These are phyloP conservation scores for Alectura lathami DNA, from an alignment of 2,113 vertebrate genomes.

Conservation along the genomic window DNA sequence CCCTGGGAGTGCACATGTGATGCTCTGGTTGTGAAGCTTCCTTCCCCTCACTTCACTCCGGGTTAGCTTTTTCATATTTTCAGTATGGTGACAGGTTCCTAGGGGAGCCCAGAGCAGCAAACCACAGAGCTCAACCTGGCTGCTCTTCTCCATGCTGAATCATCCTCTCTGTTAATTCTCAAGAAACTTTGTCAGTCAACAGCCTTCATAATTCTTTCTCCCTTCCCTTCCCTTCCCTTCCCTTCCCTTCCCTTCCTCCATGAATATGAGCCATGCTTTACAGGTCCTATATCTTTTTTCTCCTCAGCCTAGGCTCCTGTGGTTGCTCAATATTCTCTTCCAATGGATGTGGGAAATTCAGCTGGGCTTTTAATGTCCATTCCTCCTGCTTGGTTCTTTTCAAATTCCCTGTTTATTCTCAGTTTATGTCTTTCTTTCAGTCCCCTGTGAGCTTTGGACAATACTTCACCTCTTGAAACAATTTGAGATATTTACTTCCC, in stretches of 20 bases:
- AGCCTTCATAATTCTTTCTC: neutral
- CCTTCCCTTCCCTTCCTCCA: too few species aligned
- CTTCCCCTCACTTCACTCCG: neutral
- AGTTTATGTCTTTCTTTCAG: neutral
- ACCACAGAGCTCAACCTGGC: neutral
- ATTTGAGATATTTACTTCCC: neutral
- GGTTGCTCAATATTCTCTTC: neutral
- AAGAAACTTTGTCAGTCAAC: neutral
- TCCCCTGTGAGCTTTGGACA: neutral
- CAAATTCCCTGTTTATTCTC: neutral
- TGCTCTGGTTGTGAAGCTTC: neutral
- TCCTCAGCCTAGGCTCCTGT: neutral
- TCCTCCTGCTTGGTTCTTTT: neutral
- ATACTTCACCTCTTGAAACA: neutral
- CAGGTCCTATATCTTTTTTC: neutral
- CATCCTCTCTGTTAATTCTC: neutral
- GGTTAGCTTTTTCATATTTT: neutral
- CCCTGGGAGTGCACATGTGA: fast-evolving
- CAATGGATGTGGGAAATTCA: neutral
- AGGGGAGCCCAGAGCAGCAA: neutral
- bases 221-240: too few species aligned
- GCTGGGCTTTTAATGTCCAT: neutral
- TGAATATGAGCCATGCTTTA: neutral
- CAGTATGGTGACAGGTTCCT: neutral
- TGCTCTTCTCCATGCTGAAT: neutral